Evolutionary conservation across 1,140 invertebrate genomes (phyloP), one percentile per base, ranked within the genome.

Genomic region (Drosophila ercepeae): DNA sequence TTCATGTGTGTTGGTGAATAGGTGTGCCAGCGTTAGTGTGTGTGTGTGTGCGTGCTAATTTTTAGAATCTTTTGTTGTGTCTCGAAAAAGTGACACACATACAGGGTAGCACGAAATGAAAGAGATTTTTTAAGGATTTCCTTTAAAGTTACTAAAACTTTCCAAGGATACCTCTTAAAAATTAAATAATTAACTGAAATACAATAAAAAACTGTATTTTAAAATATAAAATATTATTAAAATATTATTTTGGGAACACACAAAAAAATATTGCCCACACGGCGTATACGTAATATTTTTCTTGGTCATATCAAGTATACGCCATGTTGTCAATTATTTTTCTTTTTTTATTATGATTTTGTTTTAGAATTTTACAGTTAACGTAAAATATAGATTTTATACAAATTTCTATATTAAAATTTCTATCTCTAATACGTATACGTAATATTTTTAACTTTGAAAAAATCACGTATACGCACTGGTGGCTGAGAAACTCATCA

Each of bases 61-160:
- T 84, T 84, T 69, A 72, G 72, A 61, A 53, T 60, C 79, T 76
- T 84, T 84, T 84, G 79, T 84, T 63, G 72, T 58, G 63, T 63
- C 45, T 58, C 63, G 44, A 44, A 69, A 36, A 74, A 76, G 21
- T 71, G 65, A 75, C 77, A 81, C 58, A 58, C 54, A 72, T 52
- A 52, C 54, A 49, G 45, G 49, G 55, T 50, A 21, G 45, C 32
- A 13, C 42, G 9, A 19, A 55, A 32, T 3, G n/a, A 16, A 18
- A 42, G 50, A 36, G 21, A 64, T 39, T 16, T 18, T 14, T 13
- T 13, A 36, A 3, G 11, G 11, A 58, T 71, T 63, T 19, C 42
- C 39, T 23, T 11, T 4, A 34, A 57, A 19, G 4, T n/a, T n/a
- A n/a, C n/a, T n/a, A n/a, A n/a, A n/a, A 32, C 29, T 8, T 8